A percentile compares a stretch with the other conserved stretches of the same genome.
Evolutionary conservation across 2,888 invertebrate genomes (phyloP).

Genomic region (Hirudinaria manillensis): DNA sequence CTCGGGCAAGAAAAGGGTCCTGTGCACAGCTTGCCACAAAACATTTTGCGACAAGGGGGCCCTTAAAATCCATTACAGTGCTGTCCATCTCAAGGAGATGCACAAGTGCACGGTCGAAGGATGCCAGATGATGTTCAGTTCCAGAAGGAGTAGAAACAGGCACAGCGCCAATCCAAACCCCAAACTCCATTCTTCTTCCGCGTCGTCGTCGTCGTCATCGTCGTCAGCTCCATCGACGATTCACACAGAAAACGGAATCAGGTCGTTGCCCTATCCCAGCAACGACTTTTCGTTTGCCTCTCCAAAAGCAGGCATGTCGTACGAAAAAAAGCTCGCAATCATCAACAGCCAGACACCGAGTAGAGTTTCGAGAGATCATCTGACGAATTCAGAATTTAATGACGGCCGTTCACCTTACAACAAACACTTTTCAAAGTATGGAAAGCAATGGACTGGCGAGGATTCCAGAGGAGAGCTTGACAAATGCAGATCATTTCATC

Average conservation of each 20-base stretch:
- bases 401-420: not conserved
- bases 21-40: conserved; percentile 94
- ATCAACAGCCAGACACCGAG: not conserved
- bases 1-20: conserved; percentile 78
- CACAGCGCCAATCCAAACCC: conserved; percentile 98
- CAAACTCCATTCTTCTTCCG: conserved; percentile 69
- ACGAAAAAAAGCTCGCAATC: not conserved
- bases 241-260: not conserved
- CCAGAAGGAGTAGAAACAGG: conserved; percentile 84
- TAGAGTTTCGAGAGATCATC: not conserved
- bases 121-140: conserved; percentile 99
- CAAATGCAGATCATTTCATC: not conserved
- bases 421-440: not conserved
- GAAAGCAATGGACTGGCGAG: not conserved
- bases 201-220: not conserved
- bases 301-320: not conserved
- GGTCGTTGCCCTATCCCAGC: not conserved
- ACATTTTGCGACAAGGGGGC: conserved; percentile 99
- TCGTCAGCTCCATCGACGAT: too few species aligned
- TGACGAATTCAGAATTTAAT: not conserved
- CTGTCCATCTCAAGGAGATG: conserved; percentile 97
- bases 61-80: conserved; percentile 95
- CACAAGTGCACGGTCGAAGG: conserved; percentile 98
- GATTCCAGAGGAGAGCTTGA: not conserved
- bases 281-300: not conserved